Evolutionary conservation across 2,797 vertebrate genomes (phyloP).

Genomic region (Leontocebus nigricollis): DNA sequence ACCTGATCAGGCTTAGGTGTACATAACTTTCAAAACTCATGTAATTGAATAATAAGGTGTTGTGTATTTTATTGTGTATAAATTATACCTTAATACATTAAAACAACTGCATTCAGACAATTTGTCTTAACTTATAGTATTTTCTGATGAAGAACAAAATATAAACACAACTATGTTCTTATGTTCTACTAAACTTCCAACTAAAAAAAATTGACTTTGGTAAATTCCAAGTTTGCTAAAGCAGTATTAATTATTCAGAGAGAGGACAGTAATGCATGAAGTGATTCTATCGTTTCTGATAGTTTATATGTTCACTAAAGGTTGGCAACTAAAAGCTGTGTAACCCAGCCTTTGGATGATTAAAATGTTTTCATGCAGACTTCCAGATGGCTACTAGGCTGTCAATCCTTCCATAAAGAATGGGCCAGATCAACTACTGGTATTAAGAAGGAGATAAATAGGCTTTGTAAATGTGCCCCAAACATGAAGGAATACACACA

Average conservation of each 20-base stretch:
- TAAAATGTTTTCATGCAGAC: neutral
- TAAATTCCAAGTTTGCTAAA: constrained; percentile 31
- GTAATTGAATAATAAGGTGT: neutral
- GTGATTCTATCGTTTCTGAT: constrained; percentile 47
- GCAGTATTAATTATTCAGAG: constrained; percentile 34
- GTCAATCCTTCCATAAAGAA: neutral
- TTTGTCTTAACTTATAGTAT: neutral
- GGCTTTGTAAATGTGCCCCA: neutral
- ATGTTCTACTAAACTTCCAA: neutral
- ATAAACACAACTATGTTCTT: neutral
- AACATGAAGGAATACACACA: neutral
- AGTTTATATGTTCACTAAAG: constrained; percentile 67
- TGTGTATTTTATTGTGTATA: neutral
- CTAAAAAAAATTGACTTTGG: constrained; percentile 15
- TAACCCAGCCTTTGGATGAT: constrained; percentile 23
- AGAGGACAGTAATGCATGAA: neutral
- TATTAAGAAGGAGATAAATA: neutral
- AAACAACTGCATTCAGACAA: neutral
- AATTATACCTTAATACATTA: neutral
- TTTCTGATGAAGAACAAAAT: neutral
- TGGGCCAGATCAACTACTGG: neutral
- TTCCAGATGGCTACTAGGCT: constrained; percentile 3
- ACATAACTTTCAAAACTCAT: neutral
- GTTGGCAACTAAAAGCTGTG: constrained; percentile 46
- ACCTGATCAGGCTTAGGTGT: neutral